These are phyloP conservation scores for Fistularia commersonii DNA, from an alignment of 2,797 vertebrate genomes.

Conservation along the genomic window DNA sequence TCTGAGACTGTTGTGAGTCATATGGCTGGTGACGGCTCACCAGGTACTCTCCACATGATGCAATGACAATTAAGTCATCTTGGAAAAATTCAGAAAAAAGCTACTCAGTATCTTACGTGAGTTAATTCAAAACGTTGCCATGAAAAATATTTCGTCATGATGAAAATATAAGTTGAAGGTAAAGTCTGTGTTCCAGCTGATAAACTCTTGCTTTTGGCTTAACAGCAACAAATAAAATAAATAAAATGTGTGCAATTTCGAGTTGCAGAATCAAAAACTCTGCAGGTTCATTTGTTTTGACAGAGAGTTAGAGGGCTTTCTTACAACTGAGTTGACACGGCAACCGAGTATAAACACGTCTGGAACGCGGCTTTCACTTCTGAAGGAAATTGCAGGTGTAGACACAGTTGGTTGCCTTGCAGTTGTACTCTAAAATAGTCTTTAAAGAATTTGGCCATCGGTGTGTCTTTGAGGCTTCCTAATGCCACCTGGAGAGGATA, in stretches of 20 bases:
- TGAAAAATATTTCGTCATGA: too few species aligned
- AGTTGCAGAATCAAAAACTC: too few species aligned
- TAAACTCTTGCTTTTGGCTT: too few species aligned
- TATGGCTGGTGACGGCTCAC: not conserved
- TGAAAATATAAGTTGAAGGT: too few species aligned
- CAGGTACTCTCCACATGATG: constrained; percentile 20
- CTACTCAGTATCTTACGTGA: constrained; percentile 12
- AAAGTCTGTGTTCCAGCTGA: too few species aligned
- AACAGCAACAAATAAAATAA: too few species aligned
- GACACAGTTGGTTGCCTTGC: constrained; percentile 12
- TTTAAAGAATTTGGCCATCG: constrained; percentile 3
- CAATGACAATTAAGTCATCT: constrained; percentile 12
- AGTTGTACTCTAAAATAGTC: not conserved
- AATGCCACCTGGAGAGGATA: too few species aligned
- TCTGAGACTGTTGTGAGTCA: too few species aligned
- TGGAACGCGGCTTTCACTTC: constrained; percentile 14
- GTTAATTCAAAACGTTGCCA: too few species aligned
- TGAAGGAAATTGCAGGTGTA: constrained; percentile 33
- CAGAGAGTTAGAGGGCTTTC: too few species aligned
- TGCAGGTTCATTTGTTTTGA: too few species aligned
- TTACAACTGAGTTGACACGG: not conserved
- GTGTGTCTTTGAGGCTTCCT: not conserved
- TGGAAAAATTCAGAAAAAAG: not conserved
- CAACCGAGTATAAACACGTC: constrained; percentile 8
- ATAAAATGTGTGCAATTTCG: too few species aligned